Percentiles rank a stretch among this genome's conserved stretches.
These are phyloP conservation scores for Ichneumoninae sp. DNA, from an alignment of 2,888 invertebrate species.

Conservation along the genomic window DNA sequence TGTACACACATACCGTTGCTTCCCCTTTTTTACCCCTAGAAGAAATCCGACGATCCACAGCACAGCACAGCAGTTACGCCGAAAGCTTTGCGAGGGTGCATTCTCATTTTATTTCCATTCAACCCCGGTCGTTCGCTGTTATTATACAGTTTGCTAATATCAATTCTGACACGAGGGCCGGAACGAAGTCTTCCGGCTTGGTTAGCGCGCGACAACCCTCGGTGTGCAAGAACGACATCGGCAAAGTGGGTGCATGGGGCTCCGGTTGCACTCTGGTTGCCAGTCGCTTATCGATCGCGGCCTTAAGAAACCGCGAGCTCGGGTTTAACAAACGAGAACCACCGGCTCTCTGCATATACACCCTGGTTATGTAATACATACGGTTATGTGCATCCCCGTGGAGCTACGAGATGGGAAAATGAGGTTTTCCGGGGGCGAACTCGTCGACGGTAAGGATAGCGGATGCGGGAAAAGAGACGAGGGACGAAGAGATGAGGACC, in stretches of 20 bases:
- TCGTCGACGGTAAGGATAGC: constrained; percentile 13
- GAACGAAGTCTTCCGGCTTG: constrained; percentile 66
- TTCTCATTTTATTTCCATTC: constrained; percentile 28
- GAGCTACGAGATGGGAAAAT: constrained; percentile 35
- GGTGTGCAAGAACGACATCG: constrained; percentile 19
- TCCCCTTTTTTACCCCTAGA: not conserved
- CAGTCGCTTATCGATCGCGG: constrained; percentile 34
- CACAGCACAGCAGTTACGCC: not conserved
- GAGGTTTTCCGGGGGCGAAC: constrained; percentile 42
- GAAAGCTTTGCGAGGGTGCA: not conserved
- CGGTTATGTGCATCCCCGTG: not conserved
- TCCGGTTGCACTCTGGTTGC: constrained; percentile 9
- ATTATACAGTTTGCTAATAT: constrained; percentile 51
- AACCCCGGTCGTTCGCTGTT: constrained; percentile 24
- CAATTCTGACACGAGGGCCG: constrained; percentile 53
- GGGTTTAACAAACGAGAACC: constrained; percentile 37
- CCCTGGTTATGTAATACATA: not conserved
- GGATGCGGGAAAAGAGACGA: not conserved
- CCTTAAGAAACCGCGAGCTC: constrained; percentile 16
- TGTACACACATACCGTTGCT: too few species aligned
- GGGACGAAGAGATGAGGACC: not conserved
- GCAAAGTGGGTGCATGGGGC: not conserved
- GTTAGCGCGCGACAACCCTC: constrained; percentile 61
- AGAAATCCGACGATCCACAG: not conserved
- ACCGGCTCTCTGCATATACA: not conserved